A percentile compares a stretch with the other conserved stretches of the same genome.
Evolutionary conservation across 1,140 invertebrate species (phyloP).

Genomic region (Megathymus violae): DNA sequence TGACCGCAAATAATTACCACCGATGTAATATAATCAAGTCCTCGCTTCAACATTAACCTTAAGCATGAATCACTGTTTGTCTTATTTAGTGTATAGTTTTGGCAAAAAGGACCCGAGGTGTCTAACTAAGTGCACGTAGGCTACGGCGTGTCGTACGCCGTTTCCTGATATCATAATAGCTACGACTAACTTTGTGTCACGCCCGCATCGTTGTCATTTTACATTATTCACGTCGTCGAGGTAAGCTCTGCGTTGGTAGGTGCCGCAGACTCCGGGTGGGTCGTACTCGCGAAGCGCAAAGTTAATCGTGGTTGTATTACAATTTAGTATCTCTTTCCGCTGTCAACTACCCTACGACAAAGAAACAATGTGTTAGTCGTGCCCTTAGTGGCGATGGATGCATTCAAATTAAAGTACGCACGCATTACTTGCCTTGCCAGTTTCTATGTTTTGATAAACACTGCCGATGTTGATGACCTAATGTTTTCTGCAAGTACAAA

Average conservation of each 20-base stretch:
- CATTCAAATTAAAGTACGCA: constrained; percentile 69
- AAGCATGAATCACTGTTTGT: constrained; percentile 73
- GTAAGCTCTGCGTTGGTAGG: constrained; percentile 44
- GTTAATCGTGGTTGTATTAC: constrained; percentile 53
- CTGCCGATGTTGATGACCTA: constrained; percentile 75
- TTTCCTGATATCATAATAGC: constrained; percentile 62
- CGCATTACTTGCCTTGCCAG: constrained; percentile 79
- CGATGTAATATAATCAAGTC: constrained; percentile 45
- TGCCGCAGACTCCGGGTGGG: constrained; percentile 52
- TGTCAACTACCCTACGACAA: constrained; percentile 77
- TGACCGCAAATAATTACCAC: constrained; percentile 15
- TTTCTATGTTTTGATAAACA: constrained; percentile 80
- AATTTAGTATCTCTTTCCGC: constrained; percentile 52
- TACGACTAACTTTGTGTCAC: constrained; percentile 72
- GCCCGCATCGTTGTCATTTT: constrained; percentile 42
- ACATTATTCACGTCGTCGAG: constrained; percentile 27
- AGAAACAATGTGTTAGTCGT: constrained; percentile 67
- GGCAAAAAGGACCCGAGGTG: constrained; percentile 45
- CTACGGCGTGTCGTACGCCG: constrained; percentile 47
- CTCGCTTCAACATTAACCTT: constrained; percentile 63
- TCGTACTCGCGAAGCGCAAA: constrained; percentile 59
- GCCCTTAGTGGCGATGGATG: constrained; percentile 39
- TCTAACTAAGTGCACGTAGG: constrained; percentile 67
- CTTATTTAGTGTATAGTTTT: constrained; percentile 53
- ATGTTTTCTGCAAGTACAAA: constrained; percentile 81